A percentile compares a stretch with the other conserved stretches of the same genome.
Evolutionary conservation across 1,140 invertebrate species (phyloP).

Genomic region (Ruditapes philippinarum): DNA sequence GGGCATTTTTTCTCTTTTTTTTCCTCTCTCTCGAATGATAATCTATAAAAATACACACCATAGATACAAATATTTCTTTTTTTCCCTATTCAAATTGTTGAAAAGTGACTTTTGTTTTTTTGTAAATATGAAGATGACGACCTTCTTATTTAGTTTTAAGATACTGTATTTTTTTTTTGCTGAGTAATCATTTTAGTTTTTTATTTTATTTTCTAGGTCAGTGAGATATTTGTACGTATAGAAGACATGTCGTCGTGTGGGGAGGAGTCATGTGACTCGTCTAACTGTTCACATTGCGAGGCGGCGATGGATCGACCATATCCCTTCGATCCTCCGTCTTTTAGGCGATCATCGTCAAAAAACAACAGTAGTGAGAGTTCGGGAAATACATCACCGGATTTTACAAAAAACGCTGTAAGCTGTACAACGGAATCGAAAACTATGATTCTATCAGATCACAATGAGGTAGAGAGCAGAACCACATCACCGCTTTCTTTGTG

Average conservation of each 20-base stretch:
- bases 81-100: too few species aligned
- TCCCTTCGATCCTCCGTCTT: conserved; percentile 1
- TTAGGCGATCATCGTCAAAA: background rate
- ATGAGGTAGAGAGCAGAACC: background rate
- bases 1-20: too few species aligned
- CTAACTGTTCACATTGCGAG: conserved; percentile 59
- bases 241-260: conserved; percentile 42
- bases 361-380: background rate
- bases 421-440: background rate
- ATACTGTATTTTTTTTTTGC: too few species aligned
- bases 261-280: conserved; percentile 56
- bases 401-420: background rate
- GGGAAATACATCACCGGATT: background rate
- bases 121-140: too few species aligned
- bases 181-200: too few species aligned
- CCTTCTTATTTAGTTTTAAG: too few species aligned
- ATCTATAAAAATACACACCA: too few species aligned
- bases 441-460: background rate
- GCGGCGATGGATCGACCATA: conserved; percentile 38
- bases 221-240: conserved; percentile 47
- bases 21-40: too few species aligned
- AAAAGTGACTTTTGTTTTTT: too few species aligned
- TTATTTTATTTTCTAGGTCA: conserved; percentile 48
- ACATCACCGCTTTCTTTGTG: background rate
- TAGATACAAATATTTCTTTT: too few species aligned